These are phyloP conservation scores for Carposina sasakii DNA, from an alignment of 1,140 invertebrate species.

Conservation along the genomic window DNA sequence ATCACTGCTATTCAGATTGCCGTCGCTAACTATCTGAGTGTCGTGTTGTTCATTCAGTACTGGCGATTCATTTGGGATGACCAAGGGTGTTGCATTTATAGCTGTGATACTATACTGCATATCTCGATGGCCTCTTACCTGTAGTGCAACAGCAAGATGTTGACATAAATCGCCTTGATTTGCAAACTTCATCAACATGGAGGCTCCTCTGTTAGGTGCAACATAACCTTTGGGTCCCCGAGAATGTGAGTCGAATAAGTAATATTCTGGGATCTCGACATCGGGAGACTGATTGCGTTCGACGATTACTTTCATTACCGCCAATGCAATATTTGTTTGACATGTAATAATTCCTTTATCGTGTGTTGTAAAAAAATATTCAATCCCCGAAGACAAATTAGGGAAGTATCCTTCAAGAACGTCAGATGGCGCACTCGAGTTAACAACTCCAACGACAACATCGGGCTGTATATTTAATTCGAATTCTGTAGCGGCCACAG, in stretches of 20 bases:
- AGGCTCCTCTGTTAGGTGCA: neutral
- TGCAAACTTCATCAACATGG: slow-evolving; percentile 3
- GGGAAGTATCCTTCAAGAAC: neutral
- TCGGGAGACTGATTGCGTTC: too few relatives aligned
- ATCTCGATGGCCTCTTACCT: neutral
- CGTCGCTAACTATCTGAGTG: too few relatives aligned
- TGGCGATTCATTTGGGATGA: neutral
- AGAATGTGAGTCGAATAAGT: slow-evolving; percentile 5
- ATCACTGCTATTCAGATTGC: neutral
- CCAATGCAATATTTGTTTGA: slow-evolving; percentile 2
- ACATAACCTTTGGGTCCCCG: slow-evolving; percentile 8
- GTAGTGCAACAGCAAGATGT: neutral
- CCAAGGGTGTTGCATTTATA: neutral
- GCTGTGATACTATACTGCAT: neutral
- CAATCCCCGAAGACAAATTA: neutral
- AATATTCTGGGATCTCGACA: neutral
- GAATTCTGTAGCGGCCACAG: neutral
- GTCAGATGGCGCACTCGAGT: neutral
- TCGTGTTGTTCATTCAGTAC: neutral
- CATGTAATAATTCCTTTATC: slow-evolving; percentile 7
- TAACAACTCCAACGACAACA: neutral
- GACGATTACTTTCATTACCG: slow-evolving; percentile 6
- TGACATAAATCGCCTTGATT: neutral
- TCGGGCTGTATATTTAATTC: neutral
- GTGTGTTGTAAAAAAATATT: slow-evolving; percentile 5